A percentile compares a stretch with the other conserved stretches of the same genome.
These are phyloP conservation scores for Geococcyx californianus DNA, from an alignment of 2,113 vertebrate genomes.

Conservation along the genomic window DNA sequence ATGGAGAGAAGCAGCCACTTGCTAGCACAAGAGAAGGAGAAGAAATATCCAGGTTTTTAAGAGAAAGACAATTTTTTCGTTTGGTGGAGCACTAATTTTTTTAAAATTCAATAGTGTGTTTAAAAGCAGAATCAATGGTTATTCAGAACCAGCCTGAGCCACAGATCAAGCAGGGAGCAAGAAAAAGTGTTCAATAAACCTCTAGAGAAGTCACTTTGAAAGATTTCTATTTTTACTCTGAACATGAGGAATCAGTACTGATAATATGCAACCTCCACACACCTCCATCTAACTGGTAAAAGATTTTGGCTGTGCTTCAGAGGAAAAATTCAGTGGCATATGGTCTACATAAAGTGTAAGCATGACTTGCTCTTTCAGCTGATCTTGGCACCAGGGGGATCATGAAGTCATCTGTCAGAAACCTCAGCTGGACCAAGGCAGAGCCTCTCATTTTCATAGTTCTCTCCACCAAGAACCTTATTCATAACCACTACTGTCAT, in stretches of 20 bases:
- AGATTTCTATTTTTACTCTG: background rate
- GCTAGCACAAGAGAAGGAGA: background rate
- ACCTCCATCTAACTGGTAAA: background rate
- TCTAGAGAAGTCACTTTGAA: background rate
- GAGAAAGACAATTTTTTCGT: background rate
- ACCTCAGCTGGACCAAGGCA: background rate
- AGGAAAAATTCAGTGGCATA: background rate
- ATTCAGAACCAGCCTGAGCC: background rate
- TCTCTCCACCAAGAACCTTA: background rate
- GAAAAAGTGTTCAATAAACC: conserved; percentile 1
- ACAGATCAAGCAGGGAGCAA: background rate
- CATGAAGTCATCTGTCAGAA: background rate
- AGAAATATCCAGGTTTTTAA: background rate
- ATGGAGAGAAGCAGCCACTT: background rate
- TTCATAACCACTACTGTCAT: background rate
- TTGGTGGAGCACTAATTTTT: background rate
- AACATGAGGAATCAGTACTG: background rate
- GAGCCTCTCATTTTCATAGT: background rate
- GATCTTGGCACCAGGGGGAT: background rate
- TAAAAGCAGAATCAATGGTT: background rate
- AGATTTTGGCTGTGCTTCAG: background rate
- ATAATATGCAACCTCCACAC: background rate
- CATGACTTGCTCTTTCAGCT: background rate
- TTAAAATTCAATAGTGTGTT: background rate
- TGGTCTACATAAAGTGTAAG: conserved; percentile 1